phyloP scores from a whole-genome alignment of 2,888 invertebrate species.

The Tenthredo scrophulariae region DNA sequence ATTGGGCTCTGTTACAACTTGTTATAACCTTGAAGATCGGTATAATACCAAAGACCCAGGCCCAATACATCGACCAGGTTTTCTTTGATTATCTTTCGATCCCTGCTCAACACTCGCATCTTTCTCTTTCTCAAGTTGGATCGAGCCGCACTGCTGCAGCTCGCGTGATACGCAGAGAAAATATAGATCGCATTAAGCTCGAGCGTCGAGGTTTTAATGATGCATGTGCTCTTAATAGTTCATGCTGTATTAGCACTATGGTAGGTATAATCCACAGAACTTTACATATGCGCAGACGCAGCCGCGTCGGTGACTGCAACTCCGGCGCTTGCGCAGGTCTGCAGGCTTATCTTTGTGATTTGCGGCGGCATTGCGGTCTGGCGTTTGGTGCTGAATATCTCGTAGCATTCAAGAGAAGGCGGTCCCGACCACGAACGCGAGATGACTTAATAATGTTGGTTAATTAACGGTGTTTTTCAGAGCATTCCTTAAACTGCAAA shows the following conservation, averaged over 20 bases:
- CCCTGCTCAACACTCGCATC: not conserved
- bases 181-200: conserved; percentile 36
- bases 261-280: not conserved
- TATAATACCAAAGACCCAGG: conserved; percentile 46
- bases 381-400: conserved; percentile 24
- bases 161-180: not conserved
- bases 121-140: not conserved
- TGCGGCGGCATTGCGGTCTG: conserved; percentile 14
- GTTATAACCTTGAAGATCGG: conserved; percentile 71
- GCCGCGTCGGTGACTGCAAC: not conserved
- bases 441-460: conserved; percentile 48
- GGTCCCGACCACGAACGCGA: conserved; percentile 29
- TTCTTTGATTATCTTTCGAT: conserved; percentile 30
- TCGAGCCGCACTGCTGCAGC: not conserved
- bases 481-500: conserved; percentile 37
- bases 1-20: conserved; percentile 66
- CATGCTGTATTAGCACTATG: conserved; percentile 36
- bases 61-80: conserved; percentile 28
- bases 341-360: conserved; percentile 23
- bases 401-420: conserved; percentile 16
- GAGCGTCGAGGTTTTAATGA: conserved; percentile 38
- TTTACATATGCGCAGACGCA: not conserved
- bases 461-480: conserved; percentile 45
- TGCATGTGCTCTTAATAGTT: conserved; percentile 38
- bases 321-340: not conserved